Conservation (phyloP, 2,888 invertebrate genomes). For the Allygus modestus region DNA sequence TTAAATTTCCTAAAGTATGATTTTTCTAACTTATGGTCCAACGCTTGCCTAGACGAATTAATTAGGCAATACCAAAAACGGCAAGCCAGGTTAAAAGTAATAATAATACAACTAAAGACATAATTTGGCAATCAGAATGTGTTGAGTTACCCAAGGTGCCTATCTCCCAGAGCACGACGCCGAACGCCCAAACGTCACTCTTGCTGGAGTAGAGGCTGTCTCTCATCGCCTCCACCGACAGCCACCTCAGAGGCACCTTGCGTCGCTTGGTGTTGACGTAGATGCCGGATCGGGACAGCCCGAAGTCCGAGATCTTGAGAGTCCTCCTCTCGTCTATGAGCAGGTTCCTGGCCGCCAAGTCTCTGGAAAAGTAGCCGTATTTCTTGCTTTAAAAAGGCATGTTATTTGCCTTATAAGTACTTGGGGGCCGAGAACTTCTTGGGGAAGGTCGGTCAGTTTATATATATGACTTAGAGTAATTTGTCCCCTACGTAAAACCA, state of each 20-base stretch:
- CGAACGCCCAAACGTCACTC: constrained; percentile 59
- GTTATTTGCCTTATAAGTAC: neutral
- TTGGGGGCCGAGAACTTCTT: neutral
- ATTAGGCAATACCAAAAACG: too few species aligned
- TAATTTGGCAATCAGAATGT: too few species aligned
- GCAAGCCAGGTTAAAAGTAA: too few species aligned
- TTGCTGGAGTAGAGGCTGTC: constrained; percentile 63
- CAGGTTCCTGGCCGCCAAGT: constrained; percentile 59
- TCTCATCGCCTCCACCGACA: constrained; percentile 59
- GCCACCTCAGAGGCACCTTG: constrained; percentile 59
- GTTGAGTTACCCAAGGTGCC: constrained; percentile 59
- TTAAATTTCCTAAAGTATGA: too few species aligned
- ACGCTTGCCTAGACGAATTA: too few species aligned
- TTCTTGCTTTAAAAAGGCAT: neutral
- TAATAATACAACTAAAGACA: too few species aligned
- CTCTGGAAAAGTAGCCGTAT: constrained; percentile 24
- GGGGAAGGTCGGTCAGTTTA: too few species aligned
- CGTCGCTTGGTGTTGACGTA: constrained; percentile 60
- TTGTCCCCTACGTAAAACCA: neutral
- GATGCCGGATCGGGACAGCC: constrained; percentile 52
- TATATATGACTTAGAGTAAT: neutral
- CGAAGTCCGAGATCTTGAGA: constrained; percentile 61
- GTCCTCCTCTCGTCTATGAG: constrained; percentile 55
- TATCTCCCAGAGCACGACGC: constrained; percentile 61
- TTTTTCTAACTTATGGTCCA: too few species aligned